Conservation (phyloP, 2,888 invertebrate species). For the Hirtodrosophila trivittata region DNA sequence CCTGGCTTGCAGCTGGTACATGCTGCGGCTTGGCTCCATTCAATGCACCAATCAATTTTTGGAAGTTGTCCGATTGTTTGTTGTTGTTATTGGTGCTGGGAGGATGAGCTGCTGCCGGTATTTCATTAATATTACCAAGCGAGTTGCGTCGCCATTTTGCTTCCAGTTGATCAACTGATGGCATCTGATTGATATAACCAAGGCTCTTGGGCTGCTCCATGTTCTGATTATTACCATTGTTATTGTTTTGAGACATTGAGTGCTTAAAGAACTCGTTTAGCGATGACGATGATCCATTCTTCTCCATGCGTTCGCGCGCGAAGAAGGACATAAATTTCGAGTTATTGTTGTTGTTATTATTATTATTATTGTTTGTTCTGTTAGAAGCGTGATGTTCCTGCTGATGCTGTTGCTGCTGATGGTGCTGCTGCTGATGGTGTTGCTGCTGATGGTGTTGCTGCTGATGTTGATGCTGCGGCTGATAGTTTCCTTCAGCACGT, state of each 20-base stretch:
- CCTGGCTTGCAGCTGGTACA: slow-evolving; percentile 31
- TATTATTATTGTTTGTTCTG: no score
- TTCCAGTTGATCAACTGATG: slow-evolving; percentile 81
- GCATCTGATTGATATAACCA: slow-evolving; percentile 68
- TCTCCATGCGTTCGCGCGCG: slow-evolving; percentile 51
- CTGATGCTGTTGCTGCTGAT: no score
- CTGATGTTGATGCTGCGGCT: no score
- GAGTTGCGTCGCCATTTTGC: slow-evolving; percentile 82
- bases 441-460: no score
- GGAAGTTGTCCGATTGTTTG: slow-evolving; percentile 75
- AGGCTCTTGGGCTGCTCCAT: slow-evolving; percentile 58
- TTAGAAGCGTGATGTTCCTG: slow-evolving; percentile 13
- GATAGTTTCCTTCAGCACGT: no score
- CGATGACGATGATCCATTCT: slow-evolving; percentile 71
- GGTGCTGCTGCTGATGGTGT: no score
- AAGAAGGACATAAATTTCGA: slow-evolving; percentile 72
- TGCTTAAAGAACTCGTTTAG: slow-evolving; percentile 82
- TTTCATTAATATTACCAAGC: slow-evolving; percentile 31
- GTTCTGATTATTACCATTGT: slow-evolving; percentile 28
- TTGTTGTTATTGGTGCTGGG: slow-evolving; percentile 45
- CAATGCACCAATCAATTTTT: slow-evolving; percentile 77
- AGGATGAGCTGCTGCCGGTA: neutral
- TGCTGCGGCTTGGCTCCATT: slow-evolving; percentile 46
- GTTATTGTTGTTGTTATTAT: slow-evolving; percentile 48
- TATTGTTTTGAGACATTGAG: slow-evolving; percentile 51